Evolutionary conservation across 2,888 invertebrate species (phyloP), one percentile per base, ranked within the genome.

Genomic region (Ophion costatus): DNA sequence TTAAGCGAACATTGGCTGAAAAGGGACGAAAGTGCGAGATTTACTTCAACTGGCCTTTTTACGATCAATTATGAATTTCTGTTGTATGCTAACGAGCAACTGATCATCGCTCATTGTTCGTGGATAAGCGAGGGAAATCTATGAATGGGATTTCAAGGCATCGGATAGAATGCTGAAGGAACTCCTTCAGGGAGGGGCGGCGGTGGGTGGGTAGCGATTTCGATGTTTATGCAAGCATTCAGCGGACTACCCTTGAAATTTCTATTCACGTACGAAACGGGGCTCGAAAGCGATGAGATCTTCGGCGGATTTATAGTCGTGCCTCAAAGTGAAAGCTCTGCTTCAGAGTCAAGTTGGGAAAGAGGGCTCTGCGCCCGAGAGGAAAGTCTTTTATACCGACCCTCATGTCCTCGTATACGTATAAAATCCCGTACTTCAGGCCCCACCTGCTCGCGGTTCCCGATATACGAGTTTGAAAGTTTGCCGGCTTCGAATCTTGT

Each of bases 261-360:
- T 70, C 56, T 56, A 70, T 70, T 56, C 70, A 56, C 56, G 56
- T 70, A 56, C 29, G 56, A 56, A 56, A 56, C 70, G 56, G 56
- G 51, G 38, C 38, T 38, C n/a, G 29, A 70, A 70, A 70, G 70
- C 56, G 29, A 70, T 17, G 70, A 70, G 70, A 70, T 56, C 56
- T 70, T 51, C 67, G 67, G 45, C 20, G 67, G 22, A 24, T 51
- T 51, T 51, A 69, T 69, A 56, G 70, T 29, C 17, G 56, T 33
- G 29, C n/a, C 24, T 29, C 70, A 56, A 56, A 70, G 70, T 24
- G 24, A 69, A 69, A 51, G 45, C 70, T 70, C 9, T 38, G 38
- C 38, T 56, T n/a, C 29, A 22, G 56, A 56, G 56, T 56, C 29
- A 56, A 20, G 56, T 29, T 38, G 29, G 56, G 56, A 64, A 33